Evolutionary conservation across 2,888 invertebrate species (phyloP).

Genomic region (Tachina fera): DNA sequence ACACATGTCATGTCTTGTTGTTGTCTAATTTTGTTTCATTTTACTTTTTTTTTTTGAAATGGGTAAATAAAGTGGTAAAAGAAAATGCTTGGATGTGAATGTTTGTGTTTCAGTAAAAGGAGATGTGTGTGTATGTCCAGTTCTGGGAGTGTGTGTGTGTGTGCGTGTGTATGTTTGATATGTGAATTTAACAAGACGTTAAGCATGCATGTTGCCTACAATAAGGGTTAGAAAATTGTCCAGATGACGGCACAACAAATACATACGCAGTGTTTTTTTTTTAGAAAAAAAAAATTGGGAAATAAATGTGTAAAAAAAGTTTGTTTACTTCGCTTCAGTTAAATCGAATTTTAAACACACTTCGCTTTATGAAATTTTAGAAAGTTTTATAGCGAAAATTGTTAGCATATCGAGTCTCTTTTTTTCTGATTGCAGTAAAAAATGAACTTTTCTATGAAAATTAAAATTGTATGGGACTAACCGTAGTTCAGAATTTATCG

Average conservation of each 20-base stretch:
- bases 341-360: constrained; percentile 5
- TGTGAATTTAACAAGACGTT: constrained; percentile 71
- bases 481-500: too few relatives aligned
- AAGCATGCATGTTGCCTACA: constrained; percentile 54
- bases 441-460: too few relatives aligned
- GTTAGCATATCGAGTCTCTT: too few relatives aligned
- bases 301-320: constrained; percentile 35
- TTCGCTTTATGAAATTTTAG: background rate
- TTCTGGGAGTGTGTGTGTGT: background rate
- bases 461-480: too few relatives aligned
- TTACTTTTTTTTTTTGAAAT: background rate
- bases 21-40: constrained; percentile 15
- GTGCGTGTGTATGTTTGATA: constrained; percentile 26
- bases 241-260: constrained; percentile 67
- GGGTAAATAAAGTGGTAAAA: constrained; percentile 36
- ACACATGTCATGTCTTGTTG: constrained; percentile 67
- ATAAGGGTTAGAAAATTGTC: constrained; percentile 70
- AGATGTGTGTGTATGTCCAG: constrained; percentile 1
- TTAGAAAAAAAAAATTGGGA: constrained; percentile 24
- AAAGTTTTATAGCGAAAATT: background rate
- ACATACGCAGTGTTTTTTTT: background rate
- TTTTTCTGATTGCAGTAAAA: too few relatives aligned
- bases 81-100: constrained; percentile 1
- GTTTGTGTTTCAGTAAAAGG: background rate
- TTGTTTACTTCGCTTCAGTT: background rate